phyloP scores from a whole-genome alignment of 2,113 vertebrate species.

The Vulpes lagopus region DNA sequence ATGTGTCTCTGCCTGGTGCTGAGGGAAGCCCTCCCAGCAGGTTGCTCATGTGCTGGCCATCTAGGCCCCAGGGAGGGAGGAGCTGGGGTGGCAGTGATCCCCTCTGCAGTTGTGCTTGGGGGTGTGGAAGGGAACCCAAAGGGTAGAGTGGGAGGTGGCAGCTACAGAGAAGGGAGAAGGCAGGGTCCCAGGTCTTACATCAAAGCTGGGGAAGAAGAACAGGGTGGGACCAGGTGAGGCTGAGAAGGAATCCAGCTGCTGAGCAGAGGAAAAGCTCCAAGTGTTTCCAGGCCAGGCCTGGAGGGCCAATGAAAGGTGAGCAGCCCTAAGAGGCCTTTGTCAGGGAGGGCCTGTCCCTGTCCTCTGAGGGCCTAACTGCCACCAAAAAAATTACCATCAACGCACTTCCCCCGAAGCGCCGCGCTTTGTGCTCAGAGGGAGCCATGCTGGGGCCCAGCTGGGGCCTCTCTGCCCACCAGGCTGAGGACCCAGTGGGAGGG shows the following conservation, averaged over 20 bases:
- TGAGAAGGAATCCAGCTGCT: not conserved
- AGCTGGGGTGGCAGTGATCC: not conserved
- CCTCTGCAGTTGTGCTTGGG: not conserved
- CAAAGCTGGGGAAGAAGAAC: not conserved
- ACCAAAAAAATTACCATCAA: not conserved
- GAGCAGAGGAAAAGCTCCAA: not conserved
- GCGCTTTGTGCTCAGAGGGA: not conserved
- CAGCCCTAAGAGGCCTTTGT: not conserved
- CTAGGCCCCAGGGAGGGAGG: not conserved
- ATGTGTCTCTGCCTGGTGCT: not conserved
- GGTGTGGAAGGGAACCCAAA: not conserved
- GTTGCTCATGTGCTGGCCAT: not conserved
- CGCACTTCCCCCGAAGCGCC: not conserved
- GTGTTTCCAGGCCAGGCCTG: not conserved
- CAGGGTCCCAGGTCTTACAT: not conserved
- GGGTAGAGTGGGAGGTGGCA: not conserved
- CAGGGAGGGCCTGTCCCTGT: not conserved
- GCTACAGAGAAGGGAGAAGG: not conserved
- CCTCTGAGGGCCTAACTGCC: not conserved
- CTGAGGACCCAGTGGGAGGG: not conserved
- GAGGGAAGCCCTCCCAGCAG: not conserved
- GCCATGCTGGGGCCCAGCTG: not conserved
- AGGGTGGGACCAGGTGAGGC: not conserved
- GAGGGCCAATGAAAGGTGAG: not conserved
- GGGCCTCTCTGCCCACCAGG: not conserved